Evolutionary conservation across 2,113 vertebrate genomes (phyloP).

Genomic region (Phalacrocorax carbo): DNA sequence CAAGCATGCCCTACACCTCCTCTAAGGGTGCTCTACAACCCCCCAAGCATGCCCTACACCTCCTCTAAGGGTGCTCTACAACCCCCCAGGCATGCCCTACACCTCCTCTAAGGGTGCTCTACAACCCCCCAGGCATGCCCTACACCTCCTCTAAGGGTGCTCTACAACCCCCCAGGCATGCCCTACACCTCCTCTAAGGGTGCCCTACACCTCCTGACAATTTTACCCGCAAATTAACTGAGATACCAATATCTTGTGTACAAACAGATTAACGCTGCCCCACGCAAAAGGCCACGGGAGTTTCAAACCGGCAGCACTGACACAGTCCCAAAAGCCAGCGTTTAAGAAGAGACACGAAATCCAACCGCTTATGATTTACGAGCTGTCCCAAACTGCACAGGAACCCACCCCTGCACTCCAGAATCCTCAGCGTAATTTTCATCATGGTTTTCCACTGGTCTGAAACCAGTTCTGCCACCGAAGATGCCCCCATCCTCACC

Average conservation of each 20-base stretch:
- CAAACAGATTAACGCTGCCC: rapidly evolving
- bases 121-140: too few species aligned
- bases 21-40: too few species aligned
- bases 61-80: too few species aligned
- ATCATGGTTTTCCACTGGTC: rapidly evolving
- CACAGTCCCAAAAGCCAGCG: rapidly evolving
- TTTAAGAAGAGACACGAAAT: background rate
- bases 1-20: too few species aligned
- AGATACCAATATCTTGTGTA: rapidly evolving
- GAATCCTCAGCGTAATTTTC: rapidly evolving
- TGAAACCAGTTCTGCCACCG: rapidly evolving
- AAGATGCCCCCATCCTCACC: background rate
- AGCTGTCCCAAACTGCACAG: rapidly evolving
- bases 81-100: too few species aligned
- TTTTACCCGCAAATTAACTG: rapidly evolving
- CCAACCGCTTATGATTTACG: rapidly evolving
- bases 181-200: too few species aligned
- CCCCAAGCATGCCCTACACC: too few species aligned
- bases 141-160: too few species aligned
- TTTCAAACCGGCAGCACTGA: background rate
- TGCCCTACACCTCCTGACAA: background rate
- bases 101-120: too few species aligned
- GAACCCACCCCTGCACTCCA: rapidly evolving
- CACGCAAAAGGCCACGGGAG: background rate
- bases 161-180: too few species aligned